A percentile compares a stretch with the other conserved stretches of the same genome.
Evolutionary conservation across 1,140 invertebrate genomes (phyloP).

Genomic region (Yoshiicerus persimilis): DNA sequence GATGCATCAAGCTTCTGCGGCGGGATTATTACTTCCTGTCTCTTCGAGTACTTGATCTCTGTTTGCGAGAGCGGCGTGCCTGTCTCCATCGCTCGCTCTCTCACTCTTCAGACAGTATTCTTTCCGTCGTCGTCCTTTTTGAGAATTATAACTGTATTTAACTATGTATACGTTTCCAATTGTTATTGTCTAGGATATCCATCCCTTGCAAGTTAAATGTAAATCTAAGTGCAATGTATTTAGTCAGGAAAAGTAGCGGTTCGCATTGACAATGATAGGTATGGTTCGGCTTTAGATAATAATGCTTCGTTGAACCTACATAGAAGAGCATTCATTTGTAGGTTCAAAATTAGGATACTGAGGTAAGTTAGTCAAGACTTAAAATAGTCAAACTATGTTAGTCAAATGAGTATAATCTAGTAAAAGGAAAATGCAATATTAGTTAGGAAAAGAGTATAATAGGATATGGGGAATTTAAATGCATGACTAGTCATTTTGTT

Average conservation of each 20-base stretch:
- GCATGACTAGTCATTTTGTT: conserved; percentile 10
- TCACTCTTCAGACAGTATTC: conserved; percentile 3
- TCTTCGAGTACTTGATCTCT: conserved; percentile 5
- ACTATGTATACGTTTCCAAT: not conserved
- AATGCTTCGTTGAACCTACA: no score
- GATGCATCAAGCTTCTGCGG: not conserved
- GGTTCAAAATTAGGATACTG: no score
- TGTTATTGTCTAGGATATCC: not conserved
- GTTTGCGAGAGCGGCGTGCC: not conserved
- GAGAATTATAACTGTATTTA: not conserved
- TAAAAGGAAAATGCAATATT: conserved; percentile 9
- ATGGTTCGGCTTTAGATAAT: not conserved
- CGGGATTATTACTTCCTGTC: not conserved
- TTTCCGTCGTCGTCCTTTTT: not conserved
- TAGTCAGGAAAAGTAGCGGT: not conserved
- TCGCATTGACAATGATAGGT: not conserved
- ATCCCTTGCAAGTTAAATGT: no score
- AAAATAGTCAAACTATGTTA: not conserved
- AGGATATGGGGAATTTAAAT: not conserved
- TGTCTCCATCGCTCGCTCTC: not conserved
- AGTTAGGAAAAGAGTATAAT: conserved; percentile 10
- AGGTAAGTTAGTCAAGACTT: not conserved
- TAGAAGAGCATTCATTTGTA: no score
- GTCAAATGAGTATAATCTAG: not conserved
- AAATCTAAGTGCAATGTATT: not conserved